Evolutionary conservation across 2,888 invertebrate species (phyloP), one percentile per base, ranked within the genome.

Genomic region (Silvanus unidentatus): DNA sequence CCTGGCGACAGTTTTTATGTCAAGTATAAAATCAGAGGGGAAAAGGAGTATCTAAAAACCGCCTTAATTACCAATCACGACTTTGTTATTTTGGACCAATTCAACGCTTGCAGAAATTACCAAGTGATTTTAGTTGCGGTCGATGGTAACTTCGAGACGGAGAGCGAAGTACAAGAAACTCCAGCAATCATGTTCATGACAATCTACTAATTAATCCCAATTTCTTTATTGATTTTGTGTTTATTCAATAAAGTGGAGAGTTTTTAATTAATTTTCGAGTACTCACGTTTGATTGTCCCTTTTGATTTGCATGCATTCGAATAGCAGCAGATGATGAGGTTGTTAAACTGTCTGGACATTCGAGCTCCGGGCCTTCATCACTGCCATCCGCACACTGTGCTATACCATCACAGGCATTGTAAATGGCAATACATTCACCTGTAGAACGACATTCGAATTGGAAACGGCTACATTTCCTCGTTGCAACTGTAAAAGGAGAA

Each of bases 361-460:
- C 81, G 50, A 92, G 77, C 72, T 91, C 91, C 16, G 86, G 82
- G 40, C 87, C 88, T 73, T 94, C 94, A 71, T 95, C 95, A 65
- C 91, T 92, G 53, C 86, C 90, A 74, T 95, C 94, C 1, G 86
- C 79, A 71, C 90, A 93, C 73, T 94, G 93, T 16, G 91, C 85
- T 58, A 96, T 89, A 41, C 93, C 93, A 71, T 95, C 92, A 65
- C 95, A 96, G 6, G 89, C 92, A 72, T 96, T 95, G 74, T 96
- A 96, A 59, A 94, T 81, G 4, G 93, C 95, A 61, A 96, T 91
- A 69, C 95, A 96, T 71, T 95, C 93, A 37, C 85, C 85, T 35
- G 88, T 86, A 48, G 79, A 81, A 54, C 85, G 83, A 65, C 94
- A 95, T 69, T 86, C 84, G 71, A 93, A 95, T 73, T 95, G 92